Evolutionary conservation across 2,888 invertebrate genomes (phyloP), one percentile per base, ranked within the genome.

Genomic region (Baccha elongata): DNA sequence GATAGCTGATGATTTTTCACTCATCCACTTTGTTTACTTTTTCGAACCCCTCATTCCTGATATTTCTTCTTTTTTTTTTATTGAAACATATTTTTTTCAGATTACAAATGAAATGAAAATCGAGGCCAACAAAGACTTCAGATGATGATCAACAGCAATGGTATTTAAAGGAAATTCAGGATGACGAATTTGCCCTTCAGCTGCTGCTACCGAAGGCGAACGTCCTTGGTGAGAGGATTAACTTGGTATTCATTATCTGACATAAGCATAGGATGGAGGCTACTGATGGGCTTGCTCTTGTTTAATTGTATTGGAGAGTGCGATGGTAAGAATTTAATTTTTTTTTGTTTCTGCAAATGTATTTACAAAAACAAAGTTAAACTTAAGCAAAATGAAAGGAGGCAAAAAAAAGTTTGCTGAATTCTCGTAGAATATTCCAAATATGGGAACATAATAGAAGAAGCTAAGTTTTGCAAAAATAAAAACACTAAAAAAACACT

Each of bases 271-370:
- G 87, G 87, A 81, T 88, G 90, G 89, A 87, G 88, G 58, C 85
- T 90, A 52, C 76, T 89, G 58, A 79, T 88, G 67, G 85, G 88
- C 11, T 81, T 90, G 40, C 85, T 90, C 67, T 84, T 90, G 60
- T 88, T 88, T 87, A 90, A 89, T 85, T 89, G 88, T 85, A 88
- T 90, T 86, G 90, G 90, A 89, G 87, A 89, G 89, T 88, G 83
- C 62, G 83, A 83, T 78, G 83, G 83, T 83, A 78, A 83, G 83
- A 26, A 23, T 72, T n/a, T n/a, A n/a, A n/a, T n/a, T n/a, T n/a
- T n/a, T n/a, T n/a, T n/a, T n/a, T n/a, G n/a, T n/a, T n/a, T n/a
- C n/a, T n/a, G n/a, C n/a, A n/a, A n/a, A n/a, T n/a, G n/a, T n/a
- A n/a, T n/a, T n/a, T n/a, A n/a, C n/a, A n/a, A n/a, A n/a, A n/a